Evolutionary conservation across 1,140 invertebrate species (phyloP), one percentile per base, ranked within the genome.

Genomic region (Cyclargus thomasi): DNA sequence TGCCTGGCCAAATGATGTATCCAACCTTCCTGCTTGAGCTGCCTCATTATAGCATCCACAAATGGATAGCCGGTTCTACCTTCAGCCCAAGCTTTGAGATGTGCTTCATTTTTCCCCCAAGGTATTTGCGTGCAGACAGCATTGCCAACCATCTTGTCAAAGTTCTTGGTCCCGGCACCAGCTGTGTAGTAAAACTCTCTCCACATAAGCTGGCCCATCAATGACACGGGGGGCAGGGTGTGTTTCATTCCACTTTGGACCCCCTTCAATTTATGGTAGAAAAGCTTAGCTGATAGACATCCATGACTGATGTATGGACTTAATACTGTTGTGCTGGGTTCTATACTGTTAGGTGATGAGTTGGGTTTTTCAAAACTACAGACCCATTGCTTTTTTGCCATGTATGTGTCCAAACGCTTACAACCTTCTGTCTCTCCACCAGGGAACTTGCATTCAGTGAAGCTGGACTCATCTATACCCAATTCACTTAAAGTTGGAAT

Each of bases 11-110:
- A 87, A 81, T 95, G 95, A 80, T 96, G 95, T 64, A 95, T 95
- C 95, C 95, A 95, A 7, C 95, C 95, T 79, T 95, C 94, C 76
- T 94, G 91, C 63, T 93, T 90, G 7, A 96, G 79, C 78, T 96
- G 95, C 5, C 93, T 92, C 95, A 95, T 95, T 20, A 95, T 95
- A 21, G 95, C 95, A 92, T 96, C 95, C 68, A 96, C 95, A 86
- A 95, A 96, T 2, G 95, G 95, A 86, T 94, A 96, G 0, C 95
- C 95, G 10, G 95, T 96, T 70, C 89, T 91, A 21, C 94, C 95
- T 78, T 92, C 82, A 6, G 93, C 91, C 94, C 94, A 95, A 14
- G 94, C 94, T 74, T 92, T 91, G 17, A 95, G 78, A 68, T 92
- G 91, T 62, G 91, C 91, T 7, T 92, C 87, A 78, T 95, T 94